Evolutionary conservation across 1,140 invertebrate species (phyloP), one percentile per base, ranked within the genome.

Genomic region (Potamilus streckersoni): DNA sequence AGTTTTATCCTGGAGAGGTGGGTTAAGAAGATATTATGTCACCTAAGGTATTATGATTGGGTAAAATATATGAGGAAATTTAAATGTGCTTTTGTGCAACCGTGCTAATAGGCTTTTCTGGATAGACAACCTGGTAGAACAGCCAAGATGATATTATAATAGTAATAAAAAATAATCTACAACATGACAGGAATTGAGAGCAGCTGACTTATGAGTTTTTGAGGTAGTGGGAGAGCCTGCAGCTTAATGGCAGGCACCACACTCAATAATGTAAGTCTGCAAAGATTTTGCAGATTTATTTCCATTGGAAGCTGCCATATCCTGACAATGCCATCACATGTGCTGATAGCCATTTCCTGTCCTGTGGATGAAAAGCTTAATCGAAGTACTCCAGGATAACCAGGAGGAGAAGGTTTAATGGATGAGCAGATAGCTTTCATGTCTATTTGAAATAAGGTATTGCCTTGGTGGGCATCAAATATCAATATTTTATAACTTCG

Each of bases 221-320:
- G 71, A 19, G 78, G 78, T 55, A 79, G 16, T 19, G 78, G 78
- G 38, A 79, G 60, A 17, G 71, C 49, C 56, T 69, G 56, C 31
- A 79, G 13, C 31, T 75, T 60, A 56, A 63, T 68, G 11, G 14
- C 5, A 27, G 69, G 73, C 63, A 71, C 68, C 49, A 31, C 17
- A 55, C n/a, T n/a, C 60, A 75, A 23, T 56, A 79, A 75, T 14
- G 27, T 63, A 67, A 72, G 69, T 67, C 72, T 79, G 59, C 78
- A 79, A 14, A 75, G 49, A 56, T 72, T 61, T 61, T 65, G 64
- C 23, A 79, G 68, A 14, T 58, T 49, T 1, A 79, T 64, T 23
- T 74, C 20, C n/a, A 57, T 15, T 13, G 78, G 69, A 20, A 79
- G 66, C 59, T 79, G 78, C 69, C 74, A 79, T 13, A 79, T 38